Evolutionary conservation across 2,888 invertebrate species (phyloP).

Genomic region (Chesias legatella): DNA sequence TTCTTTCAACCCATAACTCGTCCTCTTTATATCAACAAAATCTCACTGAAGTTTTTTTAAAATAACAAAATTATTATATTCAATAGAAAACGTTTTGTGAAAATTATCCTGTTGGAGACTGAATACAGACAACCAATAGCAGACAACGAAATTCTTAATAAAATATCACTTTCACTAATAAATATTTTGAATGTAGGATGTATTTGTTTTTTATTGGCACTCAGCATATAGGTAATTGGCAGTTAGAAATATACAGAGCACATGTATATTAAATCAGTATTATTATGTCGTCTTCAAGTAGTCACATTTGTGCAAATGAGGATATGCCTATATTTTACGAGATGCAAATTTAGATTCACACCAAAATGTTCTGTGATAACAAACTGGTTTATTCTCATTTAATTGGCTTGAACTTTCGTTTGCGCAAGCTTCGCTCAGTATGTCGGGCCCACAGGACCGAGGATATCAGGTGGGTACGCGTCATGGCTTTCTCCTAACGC

Average conservation of each 20-base stretch:
- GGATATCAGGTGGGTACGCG: conserved; percentile 61
- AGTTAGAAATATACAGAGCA: conserved; percentile 15
- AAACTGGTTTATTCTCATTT: conserved; percentile 57
- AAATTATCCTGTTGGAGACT: conserved; percentile 5
- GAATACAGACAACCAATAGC: conserved; percentile 20
- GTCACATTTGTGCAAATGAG: conserved; percentile 22
- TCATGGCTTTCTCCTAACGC: conserved; percentile 9
- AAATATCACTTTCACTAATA: not conserved
- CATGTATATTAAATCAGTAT: conserved; percentile 10
- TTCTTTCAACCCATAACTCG: no score
- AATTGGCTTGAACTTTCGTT: conserved; percentile 78
- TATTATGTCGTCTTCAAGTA: conserved; percentile 2
- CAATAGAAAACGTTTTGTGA: no score
- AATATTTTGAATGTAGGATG: no score
- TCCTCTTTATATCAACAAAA: conserved; percentile 1
- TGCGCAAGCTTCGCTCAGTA: conserved; percentile 78
- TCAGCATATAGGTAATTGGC: conserved; percentile 17
- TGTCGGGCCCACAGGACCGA: conserved; percentile 73
- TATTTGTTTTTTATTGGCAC: conserved; percentile 13
- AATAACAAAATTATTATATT: no score
- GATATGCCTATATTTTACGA: conserved; percentile 15
- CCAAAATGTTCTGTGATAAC: conserved; percentile 11
- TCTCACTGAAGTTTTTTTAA: not conserved
- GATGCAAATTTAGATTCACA: no score
- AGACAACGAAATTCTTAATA: conserved; percentile 6